phyloP scores from a whole-genome alignment of 2,113 vertebrate genomes.

The Rousettus leschenaultii region DNA sequence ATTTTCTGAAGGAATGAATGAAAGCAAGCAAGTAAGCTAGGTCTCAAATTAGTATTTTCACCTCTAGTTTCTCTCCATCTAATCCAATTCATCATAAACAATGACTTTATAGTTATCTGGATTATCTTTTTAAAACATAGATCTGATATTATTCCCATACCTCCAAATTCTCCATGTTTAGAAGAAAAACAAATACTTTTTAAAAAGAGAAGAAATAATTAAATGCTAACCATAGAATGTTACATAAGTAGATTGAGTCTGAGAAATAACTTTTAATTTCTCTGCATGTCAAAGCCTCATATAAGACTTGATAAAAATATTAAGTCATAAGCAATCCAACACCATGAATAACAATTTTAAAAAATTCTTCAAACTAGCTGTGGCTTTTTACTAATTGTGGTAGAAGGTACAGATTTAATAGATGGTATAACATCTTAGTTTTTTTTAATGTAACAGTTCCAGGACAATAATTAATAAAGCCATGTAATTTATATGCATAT shows the following conservation, averaged over 20 bases:
- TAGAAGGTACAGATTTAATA: not conserved
- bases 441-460: not conserved
- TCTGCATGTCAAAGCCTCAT: not conserved
- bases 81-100: not conserved
- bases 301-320: not conserved
- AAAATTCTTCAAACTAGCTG: not conserved
- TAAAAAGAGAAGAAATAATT: not conserved
- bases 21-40: not conserved
- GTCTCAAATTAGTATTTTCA: not conserved
- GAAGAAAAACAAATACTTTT: not conserved
- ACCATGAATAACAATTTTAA: not conserved
- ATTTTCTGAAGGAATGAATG: not conserved
- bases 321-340: not conserved
- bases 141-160: not conserved
- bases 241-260: not conserved
- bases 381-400: not conserved
- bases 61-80: not conserved
- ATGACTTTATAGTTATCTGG: not conserved
- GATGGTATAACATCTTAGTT: not conserved
- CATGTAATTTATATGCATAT: not conserved
- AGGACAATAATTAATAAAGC: not conserved
- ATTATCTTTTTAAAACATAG: conserved; percentile 7
- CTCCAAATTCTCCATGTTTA: not conserved
- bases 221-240: not conserved
- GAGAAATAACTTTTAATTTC: not conserved